Conservation (phyloP, 2,113 vertebrate genomes). For the Trematomus loennbergii region DNA sequence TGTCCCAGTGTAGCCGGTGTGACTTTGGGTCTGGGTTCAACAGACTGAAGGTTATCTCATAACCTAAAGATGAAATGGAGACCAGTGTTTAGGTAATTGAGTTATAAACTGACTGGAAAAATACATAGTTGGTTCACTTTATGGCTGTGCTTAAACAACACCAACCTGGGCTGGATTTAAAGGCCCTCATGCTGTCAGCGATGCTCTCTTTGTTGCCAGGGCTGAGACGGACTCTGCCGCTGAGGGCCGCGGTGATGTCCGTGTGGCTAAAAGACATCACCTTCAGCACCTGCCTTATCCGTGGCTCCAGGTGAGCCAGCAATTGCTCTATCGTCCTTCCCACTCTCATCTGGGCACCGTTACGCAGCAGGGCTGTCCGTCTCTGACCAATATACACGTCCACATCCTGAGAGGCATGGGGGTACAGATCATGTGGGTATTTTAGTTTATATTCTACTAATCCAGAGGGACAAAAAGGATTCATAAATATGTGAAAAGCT, state of each 20-base stretch:
- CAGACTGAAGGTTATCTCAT: conserved; percentile 97
- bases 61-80: conserved; percentile 81
- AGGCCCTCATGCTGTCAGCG: conserved; percentile 88
- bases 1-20: conserved; percentile 91
- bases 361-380: conserved; percentile 86
- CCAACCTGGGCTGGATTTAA: conserved; percentile 96
- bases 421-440: background rate
- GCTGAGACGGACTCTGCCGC: conserved; percentile 85
- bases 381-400: conserved; percentile 88
- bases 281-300: conserved; percentile 83
- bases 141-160: conserved; percentile 7
- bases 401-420: conserved; percentile 75
- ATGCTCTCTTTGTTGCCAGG: conserved; percentile 83
- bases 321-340: conserved; percentile 78
- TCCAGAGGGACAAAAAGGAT: background rate
- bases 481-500: background rate
- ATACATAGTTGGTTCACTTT: background rate
- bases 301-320: conserved; percentile 74
- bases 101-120: background rate
- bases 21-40: conserved; percentile 95
- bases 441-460: background rate
- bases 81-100: background rate
- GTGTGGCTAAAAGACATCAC: conserved; percentile 91
- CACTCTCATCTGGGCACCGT: conserved; percentile 57
- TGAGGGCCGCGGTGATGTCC: conserved; percentile 87